These are phyloP conservation scores for Lepilemur ruficaudatus DNA, from an alignment of 2,797 vertebrate genomes.

Conservation along the genomic window DNA sequence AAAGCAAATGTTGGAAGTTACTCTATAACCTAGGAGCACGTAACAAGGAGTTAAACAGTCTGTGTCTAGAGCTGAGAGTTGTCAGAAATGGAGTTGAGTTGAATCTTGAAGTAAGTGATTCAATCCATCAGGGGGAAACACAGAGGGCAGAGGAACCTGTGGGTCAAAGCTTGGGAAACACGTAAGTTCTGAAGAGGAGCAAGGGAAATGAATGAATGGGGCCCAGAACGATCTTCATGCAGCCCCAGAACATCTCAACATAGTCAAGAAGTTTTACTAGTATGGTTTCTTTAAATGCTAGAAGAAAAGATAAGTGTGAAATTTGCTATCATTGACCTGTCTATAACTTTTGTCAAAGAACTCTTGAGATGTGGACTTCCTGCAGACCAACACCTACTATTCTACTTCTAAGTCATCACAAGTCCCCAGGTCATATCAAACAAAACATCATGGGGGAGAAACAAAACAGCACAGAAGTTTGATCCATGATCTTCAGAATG, in stretches of 20 bases:
- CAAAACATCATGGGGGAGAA: background rate
- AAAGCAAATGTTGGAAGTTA: background rate
- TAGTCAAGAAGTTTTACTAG: background rate
- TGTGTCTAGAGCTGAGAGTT: background rate
- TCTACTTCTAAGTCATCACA: background rate
- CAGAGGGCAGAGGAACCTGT: background rate
- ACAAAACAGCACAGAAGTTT: background rate
- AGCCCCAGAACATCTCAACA: background rate
- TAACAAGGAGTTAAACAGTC: background rate
- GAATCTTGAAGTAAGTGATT: background rate
- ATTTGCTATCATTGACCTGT: background rate
- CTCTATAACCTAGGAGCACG: background rate
- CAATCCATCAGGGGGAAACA: background rate
- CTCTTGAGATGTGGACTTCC: background rate
- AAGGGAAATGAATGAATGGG: background rate
- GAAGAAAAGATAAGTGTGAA: background rate
- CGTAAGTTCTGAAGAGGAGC: background rate
- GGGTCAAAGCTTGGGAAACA: background rate
- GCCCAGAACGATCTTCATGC: too few relatives aligned
- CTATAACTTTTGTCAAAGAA: background rate
- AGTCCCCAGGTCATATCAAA: background rate
- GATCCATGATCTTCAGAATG: background rate
- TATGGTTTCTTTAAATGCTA: background rate
- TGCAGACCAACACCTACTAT: background rate
- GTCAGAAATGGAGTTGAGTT: background rate